Evolutionary conservation across 2,113 vertebrate species (phyloP).

Genomic region (Pontoporia blainvillei): DNA sequence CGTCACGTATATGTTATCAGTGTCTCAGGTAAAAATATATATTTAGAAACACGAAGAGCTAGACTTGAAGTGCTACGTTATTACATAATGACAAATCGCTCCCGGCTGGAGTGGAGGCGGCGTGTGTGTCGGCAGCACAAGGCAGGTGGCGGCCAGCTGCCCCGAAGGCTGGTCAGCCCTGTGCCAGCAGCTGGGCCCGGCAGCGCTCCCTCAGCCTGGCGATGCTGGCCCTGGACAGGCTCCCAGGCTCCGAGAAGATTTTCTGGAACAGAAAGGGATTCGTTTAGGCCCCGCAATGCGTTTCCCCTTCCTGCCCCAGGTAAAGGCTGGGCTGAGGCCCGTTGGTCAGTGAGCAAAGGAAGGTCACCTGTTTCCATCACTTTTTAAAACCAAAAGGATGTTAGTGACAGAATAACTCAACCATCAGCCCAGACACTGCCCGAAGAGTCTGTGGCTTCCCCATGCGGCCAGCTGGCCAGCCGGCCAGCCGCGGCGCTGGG

Average conservation of each 20-base stretch:
- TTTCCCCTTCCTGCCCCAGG: background rate
- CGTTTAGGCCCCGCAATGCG: background rate
- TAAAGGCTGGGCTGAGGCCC: background rate
- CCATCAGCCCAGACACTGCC: too few relatives aligned
- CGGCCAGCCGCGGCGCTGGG: too few relatives aligned
- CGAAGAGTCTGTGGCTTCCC: background rate
- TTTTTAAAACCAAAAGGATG: accelerated
- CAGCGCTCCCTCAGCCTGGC: slow-evolving; percentile 87
- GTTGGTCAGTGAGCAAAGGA: background rate
- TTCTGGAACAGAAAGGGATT: slow-evolving; percentile 79
- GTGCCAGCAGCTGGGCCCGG: slow-evolving; percentile 80
- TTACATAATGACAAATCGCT: background rate
- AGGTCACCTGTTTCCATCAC: background rate
- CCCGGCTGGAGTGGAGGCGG: too few relatives aligned
- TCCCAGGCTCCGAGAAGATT: slow-evolving; percentile 93
- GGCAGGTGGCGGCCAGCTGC: accelerated
- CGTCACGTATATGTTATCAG: background rate
- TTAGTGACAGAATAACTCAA: background rate
- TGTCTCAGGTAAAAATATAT: background rate
- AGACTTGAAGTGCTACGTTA: background rate
- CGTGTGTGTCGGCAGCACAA: too few relatives aligned
- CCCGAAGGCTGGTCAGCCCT: slow-evolving; percentile 61
- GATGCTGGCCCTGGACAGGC: slow-evolving; percentile 87
- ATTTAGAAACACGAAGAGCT: background rate
- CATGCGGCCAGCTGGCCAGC: too few relatives aligned